These are phyloP conservation scores for Notodonta dromedarius DNA, from an alignment of 2,888 invertebrate species.

Conservation along the genomic window DNA sequence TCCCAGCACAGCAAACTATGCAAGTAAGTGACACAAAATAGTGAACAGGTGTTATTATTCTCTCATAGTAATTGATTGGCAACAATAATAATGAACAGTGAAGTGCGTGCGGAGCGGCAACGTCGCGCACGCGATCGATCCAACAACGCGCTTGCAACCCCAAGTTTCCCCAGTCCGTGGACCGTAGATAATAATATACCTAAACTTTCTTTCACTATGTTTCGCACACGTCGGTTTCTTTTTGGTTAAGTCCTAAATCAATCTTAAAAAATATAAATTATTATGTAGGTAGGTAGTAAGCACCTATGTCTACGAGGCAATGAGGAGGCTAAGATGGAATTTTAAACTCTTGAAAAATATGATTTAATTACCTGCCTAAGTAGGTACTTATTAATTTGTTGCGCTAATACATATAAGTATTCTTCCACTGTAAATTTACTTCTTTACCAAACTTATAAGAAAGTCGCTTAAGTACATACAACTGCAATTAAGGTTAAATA, in stretches of 20 bases:
- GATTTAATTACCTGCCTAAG: too few relatives aligned
- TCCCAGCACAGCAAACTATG: constrained; percentile 20
- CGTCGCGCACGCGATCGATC: constrained; percentile 78
- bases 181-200: constrained; percentile 26
- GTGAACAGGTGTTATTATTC: constrained; percentile 56
- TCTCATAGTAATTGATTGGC: constrained; percentile 68
- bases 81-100: constrained; percentile 72
- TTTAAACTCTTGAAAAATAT: too few relatives aligned
- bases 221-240: neutral
- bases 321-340: too few relatives aligned
- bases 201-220: constrained; percentile 1
- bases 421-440: too few relatives aligned
- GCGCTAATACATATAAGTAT: too few relatives aligned
- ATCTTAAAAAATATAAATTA: too few relatives aligned
- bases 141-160: constrained; percentile 33
- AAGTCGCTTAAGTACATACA: too few relatives aligned
- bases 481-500: too few relatives aligned
- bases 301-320: too few relatives aligned
- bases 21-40: neutral
- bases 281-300: too few relatives aligned
- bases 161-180: constrained; percentile 32
- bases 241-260: neutral
- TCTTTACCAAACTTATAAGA: too few relatives aligned
- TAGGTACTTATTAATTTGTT: too few relatives aligned
- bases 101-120: constrained; percentile 67